A percentile compares a stretch with the other conserved stretches of the same genome.
Evolutionary conservation across 2,797 vertebrate species (phyloP).

Genomic region (Gila robusta): DNA sequence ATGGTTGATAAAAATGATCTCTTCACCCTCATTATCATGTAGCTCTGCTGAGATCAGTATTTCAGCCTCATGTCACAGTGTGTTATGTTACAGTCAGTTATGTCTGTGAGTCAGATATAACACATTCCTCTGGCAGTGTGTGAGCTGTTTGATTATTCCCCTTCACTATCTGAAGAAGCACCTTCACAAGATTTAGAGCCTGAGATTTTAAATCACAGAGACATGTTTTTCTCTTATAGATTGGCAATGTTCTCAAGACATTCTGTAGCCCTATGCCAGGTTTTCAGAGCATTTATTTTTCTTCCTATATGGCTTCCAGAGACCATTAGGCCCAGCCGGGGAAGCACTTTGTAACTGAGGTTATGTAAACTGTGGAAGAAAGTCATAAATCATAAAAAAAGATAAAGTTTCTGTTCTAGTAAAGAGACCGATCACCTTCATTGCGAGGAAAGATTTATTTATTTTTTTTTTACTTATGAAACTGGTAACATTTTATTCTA

Average conservation of each 20-base stretch:
- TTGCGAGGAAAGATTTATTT: background rate
- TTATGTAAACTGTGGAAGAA: background rate
- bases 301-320: background rate
- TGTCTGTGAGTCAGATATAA: constrained; percentile 4
- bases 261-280: background rate
- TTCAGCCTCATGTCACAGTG: constrained; percentile 1
- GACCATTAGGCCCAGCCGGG: background rate
- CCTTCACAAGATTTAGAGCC: constrained; percentile 25
- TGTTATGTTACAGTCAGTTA: background rate
- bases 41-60: constrained; percentile 17
- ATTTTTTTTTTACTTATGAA: background rate
- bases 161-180: constrained; percentile 9
- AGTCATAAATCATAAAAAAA: background rate
- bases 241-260: background rate
- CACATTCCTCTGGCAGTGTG: background rate
- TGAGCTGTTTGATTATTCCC: constrained; percentile 9
- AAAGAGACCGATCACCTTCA: background rate
- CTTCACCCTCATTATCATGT: background rate
- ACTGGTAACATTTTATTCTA: background rate
- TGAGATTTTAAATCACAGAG: constrained; percentile 14
- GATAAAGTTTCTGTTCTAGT: background rate
- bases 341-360: constrained; percentile 2
- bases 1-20: background rate
- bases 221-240: constrained; percentile 10
- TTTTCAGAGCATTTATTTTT: constrained; percentile 5